phyloP scores from a whole-genome alignment of 2,113 vertebrate species.

The Albula goreensis region DNA sequence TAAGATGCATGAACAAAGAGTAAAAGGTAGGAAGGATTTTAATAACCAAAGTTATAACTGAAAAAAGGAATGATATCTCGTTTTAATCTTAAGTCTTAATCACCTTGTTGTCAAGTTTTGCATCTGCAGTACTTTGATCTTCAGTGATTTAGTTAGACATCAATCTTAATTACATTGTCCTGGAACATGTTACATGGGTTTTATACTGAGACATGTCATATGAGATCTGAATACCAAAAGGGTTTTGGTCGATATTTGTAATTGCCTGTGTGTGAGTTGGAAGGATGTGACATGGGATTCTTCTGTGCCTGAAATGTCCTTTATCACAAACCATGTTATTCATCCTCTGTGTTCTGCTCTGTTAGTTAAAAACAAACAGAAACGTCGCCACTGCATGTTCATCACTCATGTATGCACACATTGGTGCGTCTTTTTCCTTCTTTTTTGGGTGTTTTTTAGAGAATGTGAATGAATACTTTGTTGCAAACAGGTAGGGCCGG shows the following conservation, averaged over 20 bases:
- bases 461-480: too few species aligned
- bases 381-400: neutral
- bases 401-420: neutral
- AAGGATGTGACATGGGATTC: neutral
- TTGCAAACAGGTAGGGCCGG: too few species aligned
- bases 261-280: neutral
- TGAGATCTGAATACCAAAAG: constrained; percentile 6
- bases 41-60: neutral
- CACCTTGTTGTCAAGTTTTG: neutral
- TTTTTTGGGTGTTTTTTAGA: too few species aligned
- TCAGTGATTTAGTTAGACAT: neutral
- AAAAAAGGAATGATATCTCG: neutral
- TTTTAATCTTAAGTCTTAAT: neutral
- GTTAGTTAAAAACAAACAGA: neutral
- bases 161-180: constrained; percentile 6
- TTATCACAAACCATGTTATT: neutral
- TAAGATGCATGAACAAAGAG: neutral
- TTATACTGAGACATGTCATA: neutral
- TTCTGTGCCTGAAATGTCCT: neutral
- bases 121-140: neutral
- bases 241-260: constrained; percentile 11
- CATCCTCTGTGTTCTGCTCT: neutral
- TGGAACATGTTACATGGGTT: neutral
- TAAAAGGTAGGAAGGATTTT: neutral
- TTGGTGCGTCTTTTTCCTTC: too few species aligned